A percentile compares a stretch with the other conserved stretches of the same genome.
Conservation (phyloP, 2,888 invertebrate genomes). For the Anthrax anthrax region DNA sequence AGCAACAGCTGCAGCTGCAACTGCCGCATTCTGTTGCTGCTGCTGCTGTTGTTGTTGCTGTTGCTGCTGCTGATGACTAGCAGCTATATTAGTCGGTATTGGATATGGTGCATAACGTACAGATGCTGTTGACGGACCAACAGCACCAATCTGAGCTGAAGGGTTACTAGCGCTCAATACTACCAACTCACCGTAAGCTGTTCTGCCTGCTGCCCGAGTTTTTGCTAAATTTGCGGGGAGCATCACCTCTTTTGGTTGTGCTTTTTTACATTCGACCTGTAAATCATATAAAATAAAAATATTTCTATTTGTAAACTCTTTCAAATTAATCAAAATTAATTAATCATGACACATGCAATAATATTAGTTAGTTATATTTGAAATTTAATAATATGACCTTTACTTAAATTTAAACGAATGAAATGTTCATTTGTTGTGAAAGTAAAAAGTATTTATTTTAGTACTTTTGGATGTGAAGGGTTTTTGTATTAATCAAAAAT, state of each 20-base stretch:
- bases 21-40: slow-evolving; percentile 21
- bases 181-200: slow-evolving; percentile 97
- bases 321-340: no score
- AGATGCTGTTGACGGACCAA: slow-evolving; percentile 34
- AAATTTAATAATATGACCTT: no score
- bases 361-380: no score
- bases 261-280: slow-evolving; percentile 99
- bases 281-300: slow-evolving; percentile 18
- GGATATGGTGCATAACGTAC: slow-evolving; percentile 50
- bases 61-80: slow-evolving; percentile 33
- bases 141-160: slow-evolving; percentile 36
- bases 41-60: slow-evolving; percentile 22
- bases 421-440: no score
- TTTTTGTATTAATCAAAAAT: no score
- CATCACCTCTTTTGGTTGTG: slow-evolving; percentile 99
- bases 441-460: no score
- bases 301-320: no score
- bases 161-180: slow-evolving; percentile 58
- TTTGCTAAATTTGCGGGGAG: slow-evolving; percentile 91
- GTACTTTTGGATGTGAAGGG: no score
- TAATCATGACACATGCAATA: no score
- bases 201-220: slow-evolving; percentile 87
- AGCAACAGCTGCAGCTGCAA: slow-evolving; percentile 21
- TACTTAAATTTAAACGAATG: no score
- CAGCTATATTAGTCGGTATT: slow-evolving; percentile 37